Conservation (phyloP, 2,113 vertebrate species). For the Chitala chitala region DNA sequence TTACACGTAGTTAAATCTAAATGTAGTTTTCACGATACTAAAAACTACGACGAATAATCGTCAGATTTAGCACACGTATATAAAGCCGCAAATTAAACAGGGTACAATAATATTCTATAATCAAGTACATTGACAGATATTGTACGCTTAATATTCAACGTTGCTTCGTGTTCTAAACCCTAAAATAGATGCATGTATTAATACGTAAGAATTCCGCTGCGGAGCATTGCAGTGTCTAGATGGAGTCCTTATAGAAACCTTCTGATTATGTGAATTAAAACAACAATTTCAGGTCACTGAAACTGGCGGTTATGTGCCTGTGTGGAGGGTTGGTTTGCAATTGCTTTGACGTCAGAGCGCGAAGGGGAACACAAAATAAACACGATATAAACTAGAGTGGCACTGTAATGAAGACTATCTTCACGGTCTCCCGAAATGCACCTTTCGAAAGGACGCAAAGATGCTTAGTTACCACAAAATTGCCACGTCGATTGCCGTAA, state of each 20-base stretch:
- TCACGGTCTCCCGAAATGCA: background rate
- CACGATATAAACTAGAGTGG: conserved; percentile 52
- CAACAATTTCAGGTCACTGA: conserved; percentile 26
- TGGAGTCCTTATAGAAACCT: background rate
- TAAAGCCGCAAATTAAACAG: too few relatives aligned
- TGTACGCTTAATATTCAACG: too few relatives aligned
- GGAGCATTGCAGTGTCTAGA: too few relatives aligned
- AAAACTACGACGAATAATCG: too few relatives aligned
- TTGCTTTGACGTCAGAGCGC: conserved; percentile 57
- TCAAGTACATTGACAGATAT: too few relatives aligned
- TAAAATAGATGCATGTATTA: too few relatives aligned
- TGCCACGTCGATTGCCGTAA: conserved; percentile 13
- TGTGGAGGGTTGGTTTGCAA: conserved; percentile 45
- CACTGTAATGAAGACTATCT: conserved; percentile 25
- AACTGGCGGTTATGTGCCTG: conserved; percentile 28
- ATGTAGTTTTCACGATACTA: too few relatives aligned
- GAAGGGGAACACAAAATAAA: conserved; percentile 39
- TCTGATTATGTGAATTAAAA: background rate
- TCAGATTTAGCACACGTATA: too few relatives aligned
- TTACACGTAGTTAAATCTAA: too few relatives aligned
- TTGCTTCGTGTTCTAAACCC: too few relatives aligned
- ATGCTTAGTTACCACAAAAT: conserved; percentile 36
- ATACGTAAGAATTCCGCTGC: background rate
- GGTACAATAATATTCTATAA: too few relatives aligned
- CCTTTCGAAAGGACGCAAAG: conserved; percentile 23